Evolutionary conservation across 2,888 invertebrate species (phyloP), one percentile per base, ranked within the genome.

Genomic region (Prosapia bicincta): DNA sequence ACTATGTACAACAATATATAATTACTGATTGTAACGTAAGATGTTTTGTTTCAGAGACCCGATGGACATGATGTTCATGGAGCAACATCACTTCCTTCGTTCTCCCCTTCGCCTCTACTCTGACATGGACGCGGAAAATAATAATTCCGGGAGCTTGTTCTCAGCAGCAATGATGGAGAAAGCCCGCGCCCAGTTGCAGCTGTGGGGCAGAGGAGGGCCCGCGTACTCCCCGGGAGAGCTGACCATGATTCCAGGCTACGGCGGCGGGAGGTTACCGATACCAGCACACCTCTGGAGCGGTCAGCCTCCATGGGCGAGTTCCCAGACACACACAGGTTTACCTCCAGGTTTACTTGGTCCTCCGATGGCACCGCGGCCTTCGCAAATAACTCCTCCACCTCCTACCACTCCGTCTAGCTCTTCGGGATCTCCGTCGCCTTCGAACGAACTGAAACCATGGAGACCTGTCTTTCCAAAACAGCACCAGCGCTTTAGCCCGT

Each of bases 31-130:
- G n/a, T n/a, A n/a, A n/a, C n/a, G n/a, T n/a, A n/a, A n/a, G n/a
- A n/a, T n/a, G 66, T 79, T 78, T 74, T 79, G 75, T 81, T 82
- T 74, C 84, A 87, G 88, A 81, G 93, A 94, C 83, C 93, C 93
- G 54, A 92, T 93, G 91, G 93, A 93, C 85, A 86, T 90, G 82
- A 89, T 93, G 86, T 87, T 93, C 84, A 91, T 92, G 88, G 93
- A 93, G 82, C 93, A 93, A 83, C n/a, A n/a, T n/a, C 92, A 92
- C 83, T 87, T 93, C 82, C 87, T 93, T 15, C 89, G 90, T 65
- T 88, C 88, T 3, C 87, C 89, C 1, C 83, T 87, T 65, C 85
- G 89, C 28, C 86, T 89, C 5, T 89, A 88, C 83, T 85, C 91
- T 6, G 89, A 90, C 73, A 85, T 88, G 3, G 88, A 89, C 80